Evolutionary conservation across 2,113 vertebrate genomes (phyloP).

Genomic region (Ceyx cyanopectus): DNA sequence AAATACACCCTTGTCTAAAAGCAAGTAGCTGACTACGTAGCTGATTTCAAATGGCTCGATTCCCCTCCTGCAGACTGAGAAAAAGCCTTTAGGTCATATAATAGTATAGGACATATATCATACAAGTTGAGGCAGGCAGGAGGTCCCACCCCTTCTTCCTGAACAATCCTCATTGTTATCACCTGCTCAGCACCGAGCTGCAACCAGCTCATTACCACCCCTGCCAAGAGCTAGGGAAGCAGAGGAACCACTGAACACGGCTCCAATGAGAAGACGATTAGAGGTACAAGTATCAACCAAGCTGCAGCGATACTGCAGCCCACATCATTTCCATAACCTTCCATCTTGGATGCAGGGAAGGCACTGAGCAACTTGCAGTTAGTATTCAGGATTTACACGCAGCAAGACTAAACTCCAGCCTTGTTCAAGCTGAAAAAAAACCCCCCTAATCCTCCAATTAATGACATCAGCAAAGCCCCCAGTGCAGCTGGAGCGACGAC

Average conservation of each 20-base stretch:
- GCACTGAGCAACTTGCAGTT: not conserved
- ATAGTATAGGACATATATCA: conserved; percentile 32
- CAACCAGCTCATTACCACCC: conserved; percentile 45
- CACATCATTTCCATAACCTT: conserved; percentile 65
- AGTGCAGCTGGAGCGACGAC: not conserved
- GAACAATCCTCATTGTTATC: conserved; percentile 69
- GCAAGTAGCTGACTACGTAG: not conserved
- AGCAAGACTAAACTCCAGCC: not conserved
- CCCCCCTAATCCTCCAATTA: not conserved
- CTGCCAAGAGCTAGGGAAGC: conserved; percentile 61
- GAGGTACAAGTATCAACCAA: conserved; percentile 62
- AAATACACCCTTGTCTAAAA: not conserved
- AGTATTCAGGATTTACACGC: not conserved
- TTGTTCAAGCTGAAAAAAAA: not conserved
- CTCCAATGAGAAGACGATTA: conserved; percentile 51
- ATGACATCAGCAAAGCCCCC: conserved; percentile 48
- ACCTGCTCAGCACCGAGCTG: conserved; percentile 6
- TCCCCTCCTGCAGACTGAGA: conserved; percentile 13
- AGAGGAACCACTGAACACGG: conserved; percentile 37
- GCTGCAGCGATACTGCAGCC: conserved; percentile 42
- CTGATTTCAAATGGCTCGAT: conserved; percentile 17
- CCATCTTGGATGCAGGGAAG: not conserved
- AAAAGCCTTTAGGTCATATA: conserved; percentile 49
- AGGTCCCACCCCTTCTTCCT: conserved; percentile 59
- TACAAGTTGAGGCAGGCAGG: conserved; percentile 58